A percentile compares a stretch with the other conserved stretches of the same genome.
These are phyloP conservation scores for Pomatostomus ruficeps DNA, from an alignment of 2,113 vertebrate genomes.

Conservation along the genomic window DNA sequence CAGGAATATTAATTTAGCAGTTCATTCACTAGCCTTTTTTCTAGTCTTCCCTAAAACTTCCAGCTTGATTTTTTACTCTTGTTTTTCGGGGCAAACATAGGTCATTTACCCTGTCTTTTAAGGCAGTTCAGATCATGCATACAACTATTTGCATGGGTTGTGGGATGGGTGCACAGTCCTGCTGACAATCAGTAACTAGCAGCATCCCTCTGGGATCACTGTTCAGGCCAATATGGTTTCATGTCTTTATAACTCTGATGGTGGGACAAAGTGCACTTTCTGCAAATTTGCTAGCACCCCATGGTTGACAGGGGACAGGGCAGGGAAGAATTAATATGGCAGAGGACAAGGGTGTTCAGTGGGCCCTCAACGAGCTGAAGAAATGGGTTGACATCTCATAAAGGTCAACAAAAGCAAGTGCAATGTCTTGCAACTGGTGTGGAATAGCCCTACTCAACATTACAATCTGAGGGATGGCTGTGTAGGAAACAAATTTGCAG, in stretches of 20 bases:
- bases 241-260: neutral
- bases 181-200: neutral
- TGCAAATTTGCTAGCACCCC: neutral
- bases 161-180: neutral
- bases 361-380: neutral
- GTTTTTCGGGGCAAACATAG: neutral
- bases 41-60: neutral
- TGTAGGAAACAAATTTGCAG: neutral
- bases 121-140: neutral
- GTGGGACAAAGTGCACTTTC: neutral
- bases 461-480: neutral
- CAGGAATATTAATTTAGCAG: neutral
- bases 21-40: neutral
- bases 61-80: neutral
- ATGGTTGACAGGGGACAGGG: fast-evolving
- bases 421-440: neutral
- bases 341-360: neutral
- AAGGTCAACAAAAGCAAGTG: neutral
- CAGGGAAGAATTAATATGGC: fast-evolving
- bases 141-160: neutral
- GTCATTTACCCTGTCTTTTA: neutral
- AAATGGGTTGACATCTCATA: neutral
- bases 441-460: neutral
- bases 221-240: neutral
- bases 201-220: neutral